Evolutionary conservation across 2,888 invertebrate genomes (phyloP), one percentile per base, ranked within the genome.

Genomic region (Eustalomyia histrio): DNA sequence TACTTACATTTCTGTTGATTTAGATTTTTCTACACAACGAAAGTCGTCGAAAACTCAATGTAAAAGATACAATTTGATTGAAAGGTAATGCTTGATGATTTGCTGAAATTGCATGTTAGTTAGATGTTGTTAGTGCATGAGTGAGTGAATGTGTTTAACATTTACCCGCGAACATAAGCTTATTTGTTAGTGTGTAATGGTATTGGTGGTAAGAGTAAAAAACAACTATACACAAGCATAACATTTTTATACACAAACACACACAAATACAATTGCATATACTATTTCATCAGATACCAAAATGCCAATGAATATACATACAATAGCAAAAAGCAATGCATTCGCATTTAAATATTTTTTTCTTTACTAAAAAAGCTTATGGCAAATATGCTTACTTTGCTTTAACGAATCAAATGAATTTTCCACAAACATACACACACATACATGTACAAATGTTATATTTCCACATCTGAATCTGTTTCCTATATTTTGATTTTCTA

Each of bases 101-200:
- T 74, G 58, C 74, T 74, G 65, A 58, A 65, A 65, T n/a, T 14
- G 29, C 74, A 74, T 17, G 65, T 65, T 64, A 39, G 39, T 39
- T 39, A 35, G 10, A 35, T 21, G 29, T 29, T 29, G 29, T 29
- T 29, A 29, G 7, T 7, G 29, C 7, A 39, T 39, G 39, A 12
- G 12, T 39, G 39, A 39, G 2, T 10, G 39, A 14, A 39, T 65
- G 21, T 65, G 53, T 52, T 33, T 53, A 52, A 35, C 33, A 65
- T 65, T 65, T 35, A 50, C 33, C 52, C 65, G 33, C 65, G 43
- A 61, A 47, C 47, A 61, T 61, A 65, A 65, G 52, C 52, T 65
- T 53, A 65, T 65, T 65, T 53, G 35, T 33, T 17, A 35, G 65
- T 18, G 65, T 52, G 29, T 17, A 14, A 50, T 47, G 50, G 50